Conservation (phyloP, 2,888 invertebrate genomes). For the Hololepta plana region DNA sequence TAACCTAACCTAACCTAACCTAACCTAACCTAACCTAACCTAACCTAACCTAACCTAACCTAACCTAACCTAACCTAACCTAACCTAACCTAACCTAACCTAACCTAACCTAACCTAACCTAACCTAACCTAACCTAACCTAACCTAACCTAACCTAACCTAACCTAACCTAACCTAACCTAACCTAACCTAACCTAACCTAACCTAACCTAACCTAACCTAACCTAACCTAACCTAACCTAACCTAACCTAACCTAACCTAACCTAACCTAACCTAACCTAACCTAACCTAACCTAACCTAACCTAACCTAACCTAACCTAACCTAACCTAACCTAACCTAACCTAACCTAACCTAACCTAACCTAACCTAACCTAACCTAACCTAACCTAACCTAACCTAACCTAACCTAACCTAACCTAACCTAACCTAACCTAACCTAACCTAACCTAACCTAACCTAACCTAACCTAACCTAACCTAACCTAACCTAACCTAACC, state of each 20-base stretch:
- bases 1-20: constrained; percentile 3
- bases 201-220: constrained; percentile 6
- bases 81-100: too few relatives aligned
- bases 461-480: constrained; percentile 4
- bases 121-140: too few relatives aligned
- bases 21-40: constrained; percentile 3
- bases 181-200: constrained; percentile 5
- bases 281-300: too few relatives aligned
- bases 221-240: constrained; percentile 5
- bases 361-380: constrained; percentile 9
- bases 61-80: too few relatives aligned
- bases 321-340: constrained; percentile 8
- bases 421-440: constrained; percentile 5
- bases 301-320: constrained; percentile 8
- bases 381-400: constrained; percentile 4
- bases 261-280: too few relatives aligned
- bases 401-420: constrained; percentile 4
- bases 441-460: constrained; percentile 5
- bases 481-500: constrained; percentile 1
- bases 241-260: constrained; percentile 9
- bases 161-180: constrained; percentile 5
- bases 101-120: too few relatives aligned
- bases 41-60: too few relatives aligned
- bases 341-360: constrained; percentile 8
- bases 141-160: constrained; percentile 5